Percentiles rank a stretch among this genome's conserved stretches.
phyloP scores from a whole-genome alignment of 2,888 invertebrate genomes.

The Ischnura elegans region DNA sequence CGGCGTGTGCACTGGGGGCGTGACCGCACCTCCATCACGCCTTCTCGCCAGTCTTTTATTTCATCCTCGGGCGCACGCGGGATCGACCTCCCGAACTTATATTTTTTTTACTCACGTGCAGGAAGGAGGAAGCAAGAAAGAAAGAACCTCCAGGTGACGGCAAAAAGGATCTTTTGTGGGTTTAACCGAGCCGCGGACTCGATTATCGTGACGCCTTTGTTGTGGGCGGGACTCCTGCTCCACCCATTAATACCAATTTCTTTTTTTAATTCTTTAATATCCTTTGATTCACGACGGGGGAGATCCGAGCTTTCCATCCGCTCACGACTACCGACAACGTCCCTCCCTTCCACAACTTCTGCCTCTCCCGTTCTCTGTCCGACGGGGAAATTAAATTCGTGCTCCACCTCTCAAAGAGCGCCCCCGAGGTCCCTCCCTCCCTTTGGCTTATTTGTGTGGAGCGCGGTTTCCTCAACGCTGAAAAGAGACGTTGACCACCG shows the following conservation, averaged over 20 bases:
- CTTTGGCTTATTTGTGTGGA: too few relatives aligned
- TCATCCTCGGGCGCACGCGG: not conserved
- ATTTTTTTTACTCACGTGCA: not conserved
- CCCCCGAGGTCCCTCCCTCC: too few relatives aligned
- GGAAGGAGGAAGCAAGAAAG: not conserved
- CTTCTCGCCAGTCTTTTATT: constrained; percentile 6
- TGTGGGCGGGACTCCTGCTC: constrained; percentile 1
- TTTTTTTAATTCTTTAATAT: too few relatives aligned
- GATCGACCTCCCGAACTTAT: not conserved
- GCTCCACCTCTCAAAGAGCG: not conserved
- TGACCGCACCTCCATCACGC: constrained; percentile 35
- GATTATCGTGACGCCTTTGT: constrained; percentile 60
- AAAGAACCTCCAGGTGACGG: not conserved
- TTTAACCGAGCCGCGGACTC: constrained; percentile 51
- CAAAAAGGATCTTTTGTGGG: constrained; percentile 41
- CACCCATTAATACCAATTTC: constrained; percentile 30
- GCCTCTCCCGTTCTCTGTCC: not conserved
- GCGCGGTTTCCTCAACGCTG: too few relatives aligned
- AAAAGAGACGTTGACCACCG: too few relatives aligned
- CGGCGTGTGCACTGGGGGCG: not conserved
- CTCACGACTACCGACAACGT: not conserved
- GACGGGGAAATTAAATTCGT: constrained; percentile 57
- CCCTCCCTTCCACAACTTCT: not conserved
- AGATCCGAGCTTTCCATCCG: not conserved
- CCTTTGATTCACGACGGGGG: constrained; percentile 26